phyloP scores from a whole-genome alignment of 2,888 invertebrate species.

The Hemistola chrysoprasaria region DNA sequence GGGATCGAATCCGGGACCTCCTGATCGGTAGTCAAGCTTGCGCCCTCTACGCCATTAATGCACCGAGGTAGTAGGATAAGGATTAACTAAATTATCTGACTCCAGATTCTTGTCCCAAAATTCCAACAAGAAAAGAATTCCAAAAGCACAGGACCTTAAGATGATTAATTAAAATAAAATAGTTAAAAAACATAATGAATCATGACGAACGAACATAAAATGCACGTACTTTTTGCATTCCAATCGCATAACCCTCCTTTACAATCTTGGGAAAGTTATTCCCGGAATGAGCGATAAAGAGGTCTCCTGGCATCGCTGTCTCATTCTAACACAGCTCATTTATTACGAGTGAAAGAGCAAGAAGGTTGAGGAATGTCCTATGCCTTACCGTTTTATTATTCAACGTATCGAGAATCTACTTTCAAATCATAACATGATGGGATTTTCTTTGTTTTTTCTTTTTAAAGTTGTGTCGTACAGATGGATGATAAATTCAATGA shows the following conservation, averaged over 20 bases:
- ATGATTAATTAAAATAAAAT: too few relatives aligned
- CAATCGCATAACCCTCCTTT: conserved; percentile 36
- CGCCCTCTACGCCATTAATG: too few relatives aligned
- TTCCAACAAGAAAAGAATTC: too few relatives aligned
- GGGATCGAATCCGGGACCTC: too few relatives aligned
- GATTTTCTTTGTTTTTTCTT: conserved; percentile 56
- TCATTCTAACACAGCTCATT: conserved; percentile 30
- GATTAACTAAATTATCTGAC: too few relatives aligned
- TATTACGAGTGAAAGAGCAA: conserved; percentile 34
- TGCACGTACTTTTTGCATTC: conserved; percentile 34
- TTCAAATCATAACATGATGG: conserved; percentile 27
- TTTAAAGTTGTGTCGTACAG: too few relatives aligned
- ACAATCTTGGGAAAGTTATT: conserved; percentile 78
- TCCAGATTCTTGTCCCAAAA: too few relatives aligned
- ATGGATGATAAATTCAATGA: too few relatives aligned
- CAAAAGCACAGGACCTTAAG: too few relatives aligned
- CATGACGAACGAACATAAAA: conserved; percentile 26
- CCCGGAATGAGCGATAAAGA: conserved; percentile 75
- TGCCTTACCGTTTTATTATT: conserved; percentile 65
- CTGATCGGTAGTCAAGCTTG: too few relatives aligned
- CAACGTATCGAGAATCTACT: conserved; percentile 45
- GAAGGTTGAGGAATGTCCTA: conserved; percentile 61
- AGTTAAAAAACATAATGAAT: conserved; percentile 1
- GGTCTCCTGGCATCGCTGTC: conserved; percentile 47
- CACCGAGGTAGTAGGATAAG: too few relatives aligned